Percentiles rank a stretch among this genome's conserved stretches.
These are phyloP conservation scores for Orientallactaga sibirica DNA, from an alignment of 2,797 vertebrate genomes.

Conservation along the genomic window DNA sequence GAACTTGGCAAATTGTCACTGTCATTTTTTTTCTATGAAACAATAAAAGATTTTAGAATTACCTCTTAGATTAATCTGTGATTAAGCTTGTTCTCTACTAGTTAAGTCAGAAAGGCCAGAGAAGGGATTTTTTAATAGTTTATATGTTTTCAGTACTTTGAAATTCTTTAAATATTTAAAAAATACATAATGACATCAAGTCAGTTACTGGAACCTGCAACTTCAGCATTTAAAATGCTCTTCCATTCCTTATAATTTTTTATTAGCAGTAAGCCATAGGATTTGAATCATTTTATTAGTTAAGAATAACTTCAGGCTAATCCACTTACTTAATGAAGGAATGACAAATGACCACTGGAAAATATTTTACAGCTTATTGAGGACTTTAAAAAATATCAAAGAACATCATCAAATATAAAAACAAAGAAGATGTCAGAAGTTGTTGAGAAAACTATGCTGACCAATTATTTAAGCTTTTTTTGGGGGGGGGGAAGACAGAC, in stretches of 20 bases:
- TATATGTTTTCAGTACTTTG: neutral
- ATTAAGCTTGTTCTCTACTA: constrained; percentile 19
- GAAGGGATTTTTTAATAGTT: neutral
- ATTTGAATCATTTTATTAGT: constrained; percentile 10
- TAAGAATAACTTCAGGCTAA: constrained; percentile 25
- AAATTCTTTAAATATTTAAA: constrained; percentile 12
- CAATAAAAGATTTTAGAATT: neutral
- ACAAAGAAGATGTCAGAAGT: neutral
- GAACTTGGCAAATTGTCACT: neutral
- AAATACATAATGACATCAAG: constrained; percentile 1
- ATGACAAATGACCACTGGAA: constrained; percentile 23
- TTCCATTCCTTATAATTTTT: neutral
- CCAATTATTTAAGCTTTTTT: constrained; percentile 52
- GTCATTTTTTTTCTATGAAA: constrained; percentile 11
- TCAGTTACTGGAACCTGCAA: neutral
- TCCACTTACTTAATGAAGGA: neutral
- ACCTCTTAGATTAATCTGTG: neutral
- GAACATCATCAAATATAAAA: constrained; percentile 1
- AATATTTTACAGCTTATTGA: constrained; percentile 2
- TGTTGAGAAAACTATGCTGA: constrained; percentile 14
- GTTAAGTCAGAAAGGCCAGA: neutral
- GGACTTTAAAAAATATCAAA: neutral
- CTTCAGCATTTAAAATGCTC: neutral
- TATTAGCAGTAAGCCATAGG: neutral
- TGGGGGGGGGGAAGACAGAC: no score